Percentiles rank a stretch among this genome's conserved stretches.
phyloP scores from a whole-genome alignment of 2,797 vertebrate genomes.

The Lagorchestes hirsutus region DNA sequence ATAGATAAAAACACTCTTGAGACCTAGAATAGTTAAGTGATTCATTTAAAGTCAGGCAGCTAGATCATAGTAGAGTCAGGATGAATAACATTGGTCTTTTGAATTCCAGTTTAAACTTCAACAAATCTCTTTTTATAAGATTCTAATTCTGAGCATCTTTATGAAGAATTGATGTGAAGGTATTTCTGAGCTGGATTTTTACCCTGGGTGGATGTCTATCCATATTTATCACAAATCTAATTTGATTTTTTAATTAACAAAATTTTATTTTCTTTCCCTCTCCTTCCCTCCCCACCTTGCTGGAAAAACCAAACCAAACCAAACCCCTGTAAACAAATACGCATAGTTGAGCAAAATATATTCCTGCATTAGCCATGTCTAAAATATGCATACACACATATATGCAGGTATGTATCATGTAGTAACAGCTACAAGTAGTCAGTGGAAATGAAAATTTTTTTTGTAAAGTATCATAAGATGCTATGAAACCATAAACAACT shows the following conservation, averaged over 20 bases:
- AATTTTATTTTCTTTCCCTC: not conserved
- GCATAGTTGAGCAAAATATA: not conserved
- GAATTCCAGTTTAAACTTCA: not conserved
- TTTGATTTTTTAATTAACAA: not conserved
- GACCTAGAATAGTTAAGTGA: not conserved
- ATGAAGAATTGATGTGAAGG: not conserved
- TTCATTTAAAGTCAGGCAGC: not conserved
- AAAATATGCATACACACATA: not conserved
- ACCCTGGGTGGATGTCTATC: not conserved
- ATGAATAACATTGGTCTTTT: not conserved
- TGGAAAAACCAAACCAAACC: not conserved
- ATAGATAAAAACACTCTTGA: not conserved
- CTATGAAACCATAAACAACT: not conserved
- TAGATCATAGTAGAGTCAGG: not conserved
- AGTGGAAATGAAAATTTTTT: slow-evolving; percentile 1
- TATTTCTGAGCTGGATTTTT: not conserved
- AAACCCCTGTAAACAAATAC: not conserved
- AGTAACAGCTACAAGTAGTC: not conserved
- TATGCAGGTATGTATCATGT: not conserved
- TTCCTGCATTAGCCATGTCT: not conserved
- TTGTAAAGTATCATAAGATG: not conserved
- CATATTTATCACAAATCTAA: not conserved
- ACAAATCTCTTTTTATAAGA: not conserved
- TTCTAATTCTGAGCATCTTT: not conserved
- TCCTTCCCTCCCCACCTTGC: not conserved